Evolutionary conservation across 2,888 invertebrate genomes (phyloP).

Genomic region (Dasypogon diadema): DNA sequence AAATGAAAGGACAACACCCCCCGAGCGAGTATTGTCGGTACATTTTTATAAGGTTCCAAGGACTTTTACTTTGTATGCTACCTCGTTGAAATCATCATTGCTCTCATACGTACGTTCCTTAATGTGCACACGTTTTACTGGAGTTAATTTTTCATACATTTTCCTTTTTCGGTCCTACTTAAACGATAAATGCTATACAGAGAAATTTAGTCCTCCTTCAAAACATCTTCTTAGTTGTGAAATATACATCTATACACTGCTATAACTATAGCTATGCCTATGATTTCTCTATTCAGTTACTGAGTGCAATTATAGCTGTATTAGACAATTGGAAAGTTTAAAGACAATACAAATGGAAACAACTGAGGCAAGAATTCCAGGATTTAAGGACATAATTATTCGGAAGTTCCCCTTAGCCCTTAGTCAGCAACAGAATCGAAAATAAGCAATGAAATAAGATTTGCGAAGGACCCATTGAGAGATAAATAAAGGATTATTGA

Average conservation of each 20-base stretch:
- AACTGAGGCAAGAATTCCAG: slow-evolving; percentile 20
- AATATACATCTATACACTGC: no score
- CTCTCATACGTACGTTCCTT: slow-evolving; percentile 3
- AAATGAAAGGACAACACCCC: slow-evolving; percentile 38
- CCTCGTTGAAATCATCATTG: not conserved
- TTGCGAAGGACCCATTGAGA: slow-evolving; percentile 25
- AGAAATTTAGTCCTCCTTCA: not conserved
- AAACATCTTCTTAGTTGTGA: no score
- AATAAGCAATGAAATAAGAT: slow-evolving; percentile 31
- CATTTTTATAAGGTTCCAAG: not conserved
- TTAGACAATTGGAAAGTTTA: no score
- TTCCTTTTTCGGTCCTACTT: no score
- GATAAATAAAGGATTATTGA: slow-evolving; percentile 38
- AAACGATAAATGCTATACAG: no score
- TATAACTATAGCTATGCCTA: no score
- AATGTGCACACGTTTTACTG: slow-evolving; percentile 16
- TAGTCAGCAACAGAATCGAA: slow-evolving; percentile 23
- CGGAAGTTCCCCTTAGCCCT: slow-evolving; percentile 13
- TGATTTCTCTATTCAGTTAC: no score
- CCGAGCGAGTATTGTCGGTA: not conserved
- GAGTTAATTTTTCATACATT: slow-evolving; percentile 23
- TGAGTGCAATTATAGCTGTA: no score
- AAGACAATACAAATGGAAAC: not conserved
- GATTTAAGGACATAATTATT: slow-evolving; percentile 31
- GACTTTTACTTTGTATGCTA: not conserved